A percentile compares a stretch with the other conserved stretches of the same genome.
Evolutionary conservation across 2,888 invertebrate species (phyloP).

Genomic region (Globia sparganii): DNA sequence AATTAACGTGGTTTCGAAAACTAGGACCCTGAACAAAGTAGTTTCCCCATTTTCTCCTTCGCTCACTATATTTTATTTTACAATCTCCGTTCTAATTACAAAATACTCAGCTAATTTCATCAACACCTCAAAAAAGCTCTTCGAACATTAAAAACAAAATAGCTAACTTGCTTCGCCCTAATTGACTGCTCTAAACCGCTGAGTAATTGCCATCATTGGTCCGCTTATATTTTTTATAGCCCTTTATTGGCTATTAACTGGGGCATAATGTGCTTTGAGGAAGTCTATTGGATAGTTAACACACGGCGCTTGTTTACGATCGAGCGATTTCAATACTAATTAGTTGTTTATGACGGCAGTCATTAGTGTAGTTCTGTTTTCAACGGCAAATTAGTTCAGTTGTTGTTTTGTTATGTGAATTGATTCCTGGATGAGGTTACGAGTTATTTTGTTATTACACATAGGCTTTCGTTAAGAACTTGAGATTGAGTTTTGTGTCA

Average conservation of each 20-base stretch:
- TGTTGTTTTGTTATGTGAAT: conserved; percentile 9
- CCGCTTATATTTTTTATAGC: conserved; percentile 58
- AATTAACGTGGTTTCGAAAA: not conserved
- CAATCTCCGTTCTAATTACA: not conserved
- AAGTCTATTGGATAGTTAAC: conserved; percentile 48
- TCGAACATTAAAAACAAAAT: conserved; percentile 55
- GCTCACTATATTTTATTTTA: not conserved
- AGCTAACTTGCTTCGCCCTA: conserved; percentile 54
- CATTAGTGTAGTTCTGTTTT: conserved; percentile 11
- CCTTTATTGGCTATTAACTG: conserved; percentile 57
- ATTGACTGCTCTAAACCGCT: conserved; percentile 60
- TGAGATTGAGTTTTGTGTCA: not conserved
- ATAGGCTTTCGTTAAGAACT: not conserved
- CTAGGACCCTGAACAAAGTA: not conserved
- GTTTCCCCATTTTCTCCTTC: not conserved
- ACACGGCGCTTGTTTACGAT: conserved; percentile 42
- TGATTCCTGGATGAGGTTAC: conserved; percentile 11
- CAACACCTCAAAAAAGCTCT: conserved; percentile 35
- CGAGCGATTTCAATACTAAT: conserved; percentile 46
- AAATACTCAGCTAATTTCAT: conserved; percentile 33
- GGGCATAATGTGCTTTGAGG: conserved; percentile 39
- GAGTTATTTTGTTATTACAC: not conserved
- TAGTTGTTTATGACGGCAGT: conserved; percentile 40
- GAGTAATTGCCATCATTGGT: conserved; percentile 61
- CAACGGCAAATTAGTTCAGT: conserved; percentile 9